Conservation (phyloP, 2,113 vertebrate species). For the Pogona vitticeps region DNA sequence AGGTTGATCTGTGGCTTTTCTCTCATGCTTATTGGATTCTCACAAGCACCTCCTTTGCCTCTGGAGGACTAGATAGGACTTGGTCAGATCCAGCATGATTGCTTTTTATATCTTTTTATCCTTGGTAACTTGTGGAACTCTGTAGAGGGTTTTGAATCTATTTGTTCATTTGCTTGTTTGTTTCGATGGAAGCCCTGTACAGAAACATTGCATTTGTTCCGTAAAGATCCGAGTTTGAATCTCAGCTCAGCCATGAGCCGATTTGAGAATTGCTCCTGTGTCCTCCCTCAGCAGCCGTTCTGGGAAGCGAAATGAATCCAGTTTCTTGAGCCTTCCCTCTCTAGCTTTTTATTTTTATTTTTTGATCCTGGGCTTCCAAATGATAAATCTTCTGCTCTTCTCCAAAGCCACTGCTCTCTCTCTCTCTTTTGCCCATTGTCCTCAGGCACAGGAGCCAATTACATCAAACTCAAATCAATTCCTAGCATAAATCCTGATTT, state of each 20-base stretch:
- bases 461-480: slow-evolving; percentile 20
- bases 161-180: neutral
- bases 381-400: neutral
- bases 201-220: neutral
- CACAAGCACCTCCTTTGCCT: no score
- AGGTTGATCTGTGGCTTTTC: no score
- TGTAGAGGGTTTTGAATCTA: no score
- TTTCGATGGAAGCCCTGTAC: neutral
- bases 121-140: no score
- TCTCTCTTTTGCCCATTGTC: neutral
- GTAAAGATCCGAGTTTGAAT: neutral
- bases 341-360: neutral
- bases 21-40: no score
- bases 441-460: slow-evolving; percentile 11
- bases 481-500: slow-evolving; percentile 17
- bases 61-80: no score
- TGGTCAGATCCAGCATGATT: no score
- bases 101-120: no score
- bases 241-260: slow-evolving; percentile 3
- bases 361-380: neutral
- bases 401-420: neutral
- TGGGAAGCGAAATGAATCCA: neutral
- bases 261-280: neutral
- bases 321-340: neutral
- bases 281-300: neutral